Conservation (phyloP, 2,888 invertebrate species). For the Scrobipalpa costella region DNA sequence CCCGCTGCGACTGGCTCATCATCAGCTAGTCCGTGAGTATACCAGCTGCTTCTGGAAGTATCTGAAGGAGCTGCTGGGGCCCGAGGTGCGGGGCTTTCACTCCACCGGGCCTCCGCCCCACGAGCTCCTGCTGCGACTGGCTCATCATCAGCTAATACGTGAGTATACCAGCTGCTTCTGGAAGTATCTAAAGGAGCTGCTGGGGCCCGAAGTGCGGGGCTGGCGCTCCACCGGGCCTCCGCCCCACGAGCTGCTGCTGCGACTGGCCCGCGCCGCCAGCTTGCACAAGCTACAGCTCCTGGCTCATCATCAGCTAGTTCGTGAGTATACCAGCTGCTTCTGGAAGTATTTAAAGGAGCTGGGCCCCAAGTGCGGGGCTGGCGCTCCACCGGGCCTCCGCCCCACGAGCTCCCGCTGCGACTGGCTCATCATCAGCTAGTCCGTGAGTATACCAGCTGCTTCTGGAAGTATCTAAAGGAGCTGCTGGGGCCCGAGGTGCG, state of each 20-base stretch:
- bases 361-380: constrained; percentile 95
- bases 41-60: not conserved
- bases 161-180: no score
- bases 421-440: constrained; percentile 96
- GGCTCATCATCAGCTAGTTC: constrained; percentile 96
- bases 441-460: constrained; percentile 81
- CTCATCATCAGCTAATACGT: constrained; percentile 97
- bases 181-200: no score
- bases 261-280: constrained; percentile 85
- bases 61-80: constrained; percentile 81
- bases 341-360: not conserved
- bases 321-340: constrained; percentile 77
- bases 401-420: constrained; percentile 94
- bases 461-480: not conserved
- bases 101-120: not conserved
- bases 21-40: constrained; percentile 92
- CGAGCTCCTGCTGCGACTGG: no score
- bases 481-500: constrained; percentile 92
- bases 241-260: constrained; percentile 94
- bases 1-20: constrained; percentile 93
- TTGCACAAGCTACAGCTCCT: constrained; percentile 94
- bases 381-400: constrained; percentile 87
- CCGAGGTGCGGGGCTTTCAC: constrained; percentile 93
- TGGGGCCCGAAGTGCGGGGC: constrained; percentile 94
- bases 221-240: constrained; percentile 89